Evolutionary conservation across 2,113 vertebrate species (phyloP).

Genomic region (Crotalus tigris): DNA sequence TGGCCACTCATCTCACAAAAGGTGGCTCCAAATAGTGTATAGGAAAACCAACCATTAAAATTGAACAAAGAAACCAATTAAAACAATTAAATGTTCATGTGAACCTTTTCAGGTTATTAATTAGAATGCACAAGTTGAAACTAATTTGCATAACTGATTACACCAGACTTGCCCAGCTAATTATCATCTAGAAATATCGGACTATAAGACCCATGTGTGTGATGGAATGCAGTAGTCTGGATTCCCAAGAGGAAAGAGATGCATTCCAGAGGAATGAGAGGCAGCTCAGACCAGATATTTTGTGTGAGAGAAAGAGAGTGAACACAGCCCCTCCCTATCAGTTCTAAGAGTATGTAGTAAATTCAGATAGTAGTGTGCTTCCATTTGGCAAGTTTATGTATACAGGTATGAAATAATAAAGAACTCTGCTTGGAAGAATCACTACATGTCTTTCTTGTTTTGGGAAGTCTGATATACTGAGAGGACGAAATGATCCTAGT

Average conservation of each 20-base stretch:
- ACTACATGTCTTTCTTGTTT: neutral
- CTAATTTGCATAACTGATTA: neutral
- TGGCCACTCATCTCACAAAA: neutral
- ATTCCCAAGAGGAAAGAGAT: neutral
- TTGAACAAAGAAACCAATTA: neutral
- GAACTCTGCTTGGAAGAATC: neutral
- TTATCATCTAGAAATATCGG: neutral
- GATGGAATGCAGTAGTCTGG: neutral
- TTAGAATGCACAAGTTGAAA: neutral
- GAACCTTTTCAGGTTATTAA: neutral
- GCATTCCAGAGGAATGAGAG: neutral
- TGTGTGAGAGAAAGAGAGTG: neutral
- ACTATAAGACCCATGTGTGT: neutral
- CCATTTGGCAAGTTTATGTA: neutral
- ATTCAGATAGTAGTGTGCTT: neutral
- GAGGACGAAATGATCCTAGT: neutral
- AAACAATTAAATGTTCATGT: neutral
- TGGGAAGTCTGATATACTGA: neutral
- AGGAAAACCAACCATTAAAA: neutral
- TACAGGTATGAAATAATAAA: neutral
- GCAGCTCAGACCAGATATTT: neutral
- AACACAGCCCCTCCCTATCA: neutral
- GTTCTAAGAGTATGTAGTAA: neutral
- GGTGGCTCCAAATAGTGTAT: neutral
- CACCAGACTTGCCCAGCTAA: neutral